Percentiles rank a stretch among this genome's conserved stretches.
Evolutionary conservation across 2,888 invertebrate genomes (phyloP).

Genomic region (Aethes cnicana): DNA sequence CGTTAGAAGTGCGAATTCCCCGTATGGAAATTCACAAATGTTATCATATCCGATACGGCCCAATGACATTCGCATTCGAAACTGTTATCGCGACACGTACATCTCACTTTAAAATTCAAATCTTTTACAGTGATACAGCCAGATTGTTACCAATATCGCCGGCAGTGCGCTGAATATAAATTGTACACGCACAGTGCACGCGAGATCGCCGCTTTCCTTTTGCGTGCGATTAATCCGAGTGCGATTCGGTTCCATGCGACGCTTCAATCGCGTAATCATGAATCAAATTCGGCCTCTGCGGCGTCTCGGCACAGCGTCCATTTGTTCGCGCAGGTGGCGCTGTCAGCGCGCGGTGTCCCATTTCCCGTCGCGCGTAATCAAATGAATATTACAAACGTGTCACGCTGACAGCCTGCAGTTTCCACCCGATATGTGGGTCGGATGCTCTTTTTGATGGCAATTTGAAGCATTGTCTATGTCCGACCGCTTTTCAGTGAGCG

Average conservation of each 20-base stretch:
- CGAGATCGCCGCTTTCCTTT: conserved; percentile 50
- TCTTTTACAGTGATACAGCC: conserved; percentile 53
- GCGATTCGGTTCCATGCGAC: conserved; percentile 50
- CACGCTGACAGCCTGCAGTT: conserved; percentile 69
- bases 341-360: conserved; percentile 69
- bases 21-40: conserved; percentile 3
- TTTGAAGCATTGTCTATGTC: conserved; percentile 57
- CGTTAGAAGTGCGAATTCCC: neutral
- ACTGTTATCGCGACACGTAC: conserved; percentile 33
- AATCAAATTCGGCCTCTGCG: conserved; percentile 61
- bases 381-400: conserved; percentile 80
- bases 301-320: conserved; percentile 53
- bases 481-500: conserved; percentile 41
- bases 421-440: conserved; percentile 65
- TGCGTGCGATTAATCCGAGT: conserved; percentile 53
- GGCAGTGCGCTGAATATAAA: conserved; percentile 63
- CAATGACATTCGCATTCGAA: conserved; percentile 55
- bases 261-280: conserved; percentile 49
- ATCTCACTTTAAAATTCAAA: conserved; percentile 65
- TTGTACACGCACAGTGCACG: conserved; percentile 40
- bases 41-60: conserved; percentile 35
- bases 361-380: conserved; percentile 74
- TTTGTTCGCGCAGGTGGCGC: conserved; percentile 69
- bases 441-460: conserved; percentile 65
- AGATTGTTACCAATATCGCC: conserved; percentile 67